Evolutionary conservation across 2,888 invertebrate genomes (phyloP).

Genomic region (Dolomedes plantarius): DNA sequence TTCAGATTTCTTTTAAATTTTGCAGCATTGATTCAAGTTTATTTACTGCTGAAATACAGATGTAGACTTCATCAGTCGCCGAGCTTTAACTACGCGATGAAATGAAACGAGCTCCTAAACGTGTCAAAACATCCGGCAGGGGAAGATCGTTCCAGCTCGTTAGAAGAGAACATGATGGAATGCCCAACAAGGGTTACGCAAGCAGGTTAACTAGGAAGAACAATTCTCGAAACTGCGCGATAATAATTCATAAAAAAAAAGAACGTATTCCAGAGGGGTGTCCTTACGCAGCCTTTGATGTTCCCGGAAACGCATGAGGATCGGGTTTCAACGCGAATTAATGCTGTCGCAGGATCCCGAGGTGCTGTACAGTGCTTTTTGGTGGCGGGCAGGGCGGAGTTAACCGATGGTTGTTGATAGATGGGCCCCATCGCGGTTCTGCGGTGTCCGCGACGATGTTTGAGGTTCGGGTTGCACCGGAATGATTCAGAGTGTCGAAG

Average conservation of each 20-base stretch:
- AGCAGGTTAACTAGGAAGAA: conserved; percentile 15
- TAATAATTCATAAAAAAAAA: neutral
- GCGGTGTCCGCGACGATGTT: neutral
- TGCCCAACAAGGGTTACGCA: neutral
- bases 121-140: too few relatives aligned
- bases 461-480: neutral
- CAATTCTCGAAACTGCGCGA: neutral
- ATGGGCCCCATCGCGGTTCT: neutral
- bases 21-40: too few relatives aligned
- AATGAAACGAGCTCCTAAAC: too few relatives aligned
- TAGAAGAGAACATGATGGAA: conserved; percentile 1
- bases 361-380: neutral
- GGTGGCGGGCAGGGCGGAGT: neutral
- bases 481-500: neutral
- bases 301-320: neutral
- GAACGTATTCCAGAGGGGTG: neutral
- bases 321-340: neutral
- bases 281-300: neutral
- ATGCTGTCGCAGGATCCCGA: neutral
- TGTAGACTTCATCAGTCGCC: too few relatives aligned
- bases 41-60: too few relatives aligned
- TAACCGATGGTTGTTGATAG: neutral
- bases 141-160: neutral
- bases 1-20: too few relatives aligned
- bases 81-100: too few relatives aligned